phyloP scores from a whole-genome alignment of 2,113 vertebrate genomes.

The Pontoporia blainvillei region DNA sequence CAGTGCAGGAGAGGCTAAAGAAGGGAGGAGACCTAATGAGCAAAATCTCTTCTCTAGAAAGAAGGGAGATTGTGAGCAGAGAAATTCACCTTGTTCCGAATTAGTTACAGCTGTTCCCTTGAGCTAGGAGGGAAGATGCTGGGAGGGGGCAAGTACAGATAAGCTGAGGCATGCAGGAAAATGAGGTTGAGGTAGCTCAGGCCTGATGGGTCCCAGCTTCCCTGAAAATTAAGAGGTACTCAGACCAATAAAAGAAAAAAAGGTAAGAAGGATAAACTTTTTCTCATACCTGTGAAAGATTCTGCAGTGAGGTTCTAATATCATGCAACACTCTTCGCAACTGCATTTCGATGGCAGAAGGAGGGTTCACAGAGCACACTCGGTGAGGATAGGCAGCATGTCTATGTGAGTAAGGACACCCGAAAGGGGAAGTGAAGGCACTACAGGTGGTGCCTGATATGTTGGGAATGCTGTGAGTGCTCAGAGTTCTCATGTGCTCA shows the following conservation, averaged over 20 bases:
- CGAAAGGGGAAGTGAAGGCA: constrained; percentile 67
- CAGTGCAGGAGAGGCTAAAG: neutral
- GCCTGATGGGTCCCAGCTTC: neutral
- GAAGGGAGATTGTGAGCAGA: neutral
- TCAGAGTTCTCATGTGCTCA: constrained; percentile 82
- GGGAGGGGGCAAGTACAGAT: neutral
- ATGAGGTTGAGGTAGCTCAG: neutral
- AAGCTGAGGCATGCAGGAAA: neutral
- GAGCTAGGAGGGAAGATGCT: neutral
- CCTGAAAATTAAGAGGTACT: neutral
- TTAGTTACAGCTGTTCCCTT: neutral
- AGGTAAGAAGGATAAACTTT: neutral
- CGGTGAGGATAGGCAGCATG: constrained; percentile 70
- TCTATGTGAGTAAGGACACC: constrained; percentile 77
- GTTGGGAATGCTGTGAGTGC: constrained; percentile 90
- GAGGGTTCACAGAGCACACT: constrained; percentile 70
- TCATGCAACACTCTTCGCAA: constrained; percentile 94
- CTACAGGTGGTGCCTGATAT: constrained; percentile 72
- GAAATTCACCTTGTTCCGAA: neutral
- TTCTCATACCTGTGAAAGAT: constrained; percentile 89
- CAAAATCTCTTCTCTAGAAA: neutral
- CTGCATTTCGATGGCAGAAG: constrained; percentile 93
- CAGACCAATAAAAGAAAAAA: neutral
- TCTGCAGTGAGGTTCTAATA: constrained; percentile 92
- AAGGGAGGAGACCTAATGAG: neutral